phyloP scores from a whole-genome alignment of 2,888 invertebrate genomes.

The Ectropis crepuscularia region DNA sequence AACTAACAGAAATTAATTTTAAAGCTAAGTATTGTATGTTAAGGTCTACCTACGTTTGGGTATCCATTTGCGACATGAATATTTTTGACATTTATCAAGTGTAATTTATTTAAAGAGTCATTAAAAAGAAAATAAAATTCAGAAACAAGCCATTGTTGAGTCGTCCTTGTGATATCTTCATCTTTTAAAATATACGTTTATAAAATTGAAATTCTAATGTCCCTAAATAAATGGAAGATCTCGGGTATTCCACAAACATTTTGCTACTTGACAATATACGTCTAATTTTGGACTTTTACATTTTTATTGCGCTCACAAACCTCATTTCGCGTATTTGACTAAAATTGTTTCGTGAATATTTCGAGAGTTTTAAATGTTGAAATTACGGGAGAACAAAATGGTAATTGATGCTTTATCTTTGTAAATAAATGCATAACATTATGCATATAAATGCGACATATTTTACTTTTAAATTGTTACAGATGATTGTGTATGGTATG shows the following conservation, averaged over 20 bases:
- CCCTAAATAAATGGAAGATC: conserved; percentile 60
- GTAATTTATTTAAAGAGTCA: conserved; percentile 19
- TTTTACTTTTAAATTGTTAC: conserved; percentile 21
- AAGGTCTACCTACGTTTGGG: too few species aligned
- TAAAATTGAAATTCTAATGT: conserved; percentile 61
- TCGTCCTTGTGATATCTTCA: conserved; percentile 50
- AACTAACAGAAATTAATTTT: too few species aligned
- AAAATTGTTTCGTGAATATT: conserved; percentile 45
- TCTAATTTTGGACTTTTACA: conserved; percentile 50
- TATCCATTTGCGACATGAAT: too few species aligned
- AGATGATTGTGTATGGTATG: conserved; percentile 11
- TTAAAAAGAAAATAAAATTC: conserved; percentile 44
- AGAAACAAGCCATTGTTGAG: conserved; percentile 50
- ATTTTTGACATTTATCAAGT: too few species aligned
- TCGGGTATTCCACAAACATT: conserved; percentile 53
- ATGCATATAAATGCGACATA: conserved; percentile 10
- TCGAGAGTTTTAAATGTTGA: conserved; percentile 36
- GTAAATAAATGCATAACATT: conserved; percentile 23
- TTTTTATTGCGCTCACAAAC: conserved; percentile 46
- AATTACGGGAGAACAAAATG: conserved; percentile 29
- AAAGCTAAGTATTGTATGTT: too few species aligned
- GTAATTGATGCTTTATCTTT: conserved; percentile 31
- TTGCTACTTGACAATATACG: conserved; percentile 47
- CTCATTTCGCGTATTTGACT: conserved; percentile 46
- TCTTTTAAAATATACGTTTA: conserved; percentile 50